Evolutionary conservation across 2,113 vertebrate genomes (phyloP), one percentile per base, ranked within the genome.

Genomic region (Daphoenositta chrysoptera): DNA sequence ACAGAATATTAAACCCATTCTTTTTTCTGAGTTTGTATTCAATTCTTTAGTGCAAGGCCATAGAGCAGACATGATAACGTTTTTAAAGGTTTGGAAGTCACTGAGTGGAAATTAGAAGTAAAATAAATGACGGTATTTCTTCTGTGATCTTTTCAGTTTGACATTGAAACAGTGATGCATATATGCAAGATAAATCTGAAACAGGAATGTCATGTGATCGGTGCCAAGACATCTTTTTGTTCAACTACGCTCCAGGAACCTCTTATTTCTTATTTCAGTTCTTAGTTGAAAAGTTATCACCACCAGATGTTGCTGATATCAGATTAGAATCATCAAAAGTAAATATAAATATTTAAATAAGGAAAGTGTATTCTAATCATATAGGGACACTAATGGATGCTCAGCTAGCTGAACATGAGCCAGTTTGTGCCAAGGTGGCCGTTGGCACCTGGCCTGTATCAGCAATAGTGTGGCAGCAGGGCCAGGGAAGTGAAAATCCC

Each of bases 171-270:
- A 8, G 3, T 35, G 37, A 17, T 4, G 2, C 12, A 82, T 27
- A 30, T 37, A 64, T 35, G 24, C 5, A 63, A 76, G 44, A 86
- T 35, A 88, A 85, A 76, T 20, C 19, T 80, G 54, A 68, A 88
- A 35, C 7, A 72, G 11, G 6, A 22, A 56, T 56, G 21, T 6
- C 30, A 42, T 15, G 4, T 13, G 13, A 79, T 58, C 0, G 2
- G 13, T 42, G 15, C 5, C 27, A 82, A 33, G 33, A 54, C 3
- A 35, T 30, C 21, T 64, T 87, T 90, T 79, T 71, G 33, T 68
- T 92, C 33, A 68, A 0, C 39, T 60, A 5, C 0, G 0, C 6
- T 58, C 26, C 9, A 39, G 37, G 10, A 91, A 75, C 1, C 13
- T 37, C 2, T 57, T 24, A 3, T 58, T 86, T 88, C 26, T 39